A percentile compares a stretch with the other conserved stretches of the same genome.
phyloP scores from a whole-genome alignment of 1,140 invertebrate species.

The Thaumatotibia leucotreta region DNA sequence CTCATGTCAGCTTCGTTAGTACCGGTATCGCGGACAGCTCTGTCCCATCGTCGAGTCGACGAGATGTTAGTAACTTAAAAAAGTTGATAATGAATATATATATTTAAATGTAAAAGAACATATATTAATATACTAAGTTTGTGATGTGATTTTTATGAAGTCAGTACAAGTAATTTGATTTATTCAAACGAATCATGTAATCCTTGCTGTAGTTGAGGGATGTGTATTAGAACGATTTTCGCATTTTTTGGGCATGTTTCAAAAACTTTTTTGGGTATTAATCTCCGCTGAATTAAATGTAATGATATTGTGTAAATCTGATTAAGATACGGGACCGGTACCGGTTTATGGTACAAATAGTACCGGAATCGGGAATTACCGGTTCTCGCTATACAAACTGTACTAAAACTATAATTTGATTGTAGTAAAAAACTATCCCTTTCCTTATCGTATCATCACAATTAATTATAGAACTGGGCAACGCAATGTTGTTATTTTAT shows the following conservation, averaged over 20 bases:
- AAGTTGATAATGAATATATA: conserved; percentile 13
- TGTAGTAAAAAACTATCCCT: no score
- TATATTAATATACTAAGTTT: conserved; percentile 33
- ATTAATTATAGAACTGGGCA: no score
- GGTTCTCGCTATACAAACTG: no score
- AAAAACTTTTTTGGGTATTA: no score
- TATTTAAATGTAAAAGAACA: conserved; percentile 13
- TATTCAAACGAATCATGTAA: conserved; percentile 52
- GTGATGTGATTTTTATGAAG: conserved; percentile 54
- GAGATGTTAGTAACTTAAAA: conserved; percentile 31
- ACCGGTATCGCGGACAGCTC: background rate
- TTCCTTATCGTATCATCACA: no score
- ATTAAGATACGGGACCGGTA: no score
- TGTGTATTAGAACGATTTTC: conserved; percentile 23
- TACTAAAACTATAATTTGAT: no score
- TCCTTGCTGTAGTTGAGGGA: conserved; percentile 43
- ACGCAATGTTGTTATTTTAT: no score
- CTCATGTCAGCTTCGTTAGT: background rate
- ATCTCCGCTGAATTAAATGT: no score
- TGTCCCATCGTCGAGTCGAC: conserved; percentile 20
- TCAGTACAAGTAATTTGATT: conserved; percentile 55
- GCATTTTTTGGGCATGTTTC: background rate
- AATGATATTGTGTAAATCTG: no score
- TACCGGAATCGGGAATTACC: no score
- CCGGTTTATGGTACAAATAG: no score